Evolutionary conservation across 2,888 invertebrate species (phyloP).

Genomic region (Chalcis sispes): DNA sequence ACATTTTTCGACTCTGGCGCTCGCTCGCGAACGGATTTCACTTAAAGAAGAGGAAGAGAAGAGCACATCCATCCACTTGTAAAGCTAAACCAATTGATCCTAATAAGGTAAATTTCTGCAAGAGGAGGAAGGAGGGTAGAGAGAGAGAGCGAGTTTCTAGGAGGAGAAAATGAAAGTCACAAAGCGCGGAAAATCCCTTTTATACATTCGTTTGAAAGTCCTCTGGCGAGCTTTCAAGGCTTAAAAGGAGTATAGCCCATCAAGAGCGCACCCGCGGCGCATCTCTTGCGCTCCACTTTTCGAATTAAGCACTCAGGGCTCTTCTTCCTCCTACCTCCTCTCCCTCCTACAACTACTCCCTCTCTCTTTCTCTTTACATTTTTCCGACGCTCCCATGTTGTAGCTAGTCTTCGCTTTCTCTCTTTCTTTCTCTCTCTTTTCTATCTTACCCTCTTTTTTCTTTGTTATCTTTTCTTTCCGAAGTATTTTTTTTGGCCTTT

Average conservation of each 20-base stretch:
- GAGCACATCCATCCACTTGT: not conserved
- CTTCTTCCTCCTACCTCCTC: not conserved
- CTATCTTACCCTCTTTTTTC: not conserved
- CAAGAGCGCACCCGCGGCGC: conserved; percentile 23
- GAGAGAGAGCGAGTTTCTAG: not conserved
- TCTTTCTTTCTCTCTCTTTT: not conserved
- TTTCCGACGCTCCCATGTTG: conserved; percentile 3
- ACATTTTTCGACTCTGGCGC: not conserved
- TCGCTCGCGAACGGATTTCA: not conserved
- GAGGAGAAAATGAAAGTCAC: not conserved
- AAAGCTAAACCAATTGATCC: conserved; percentile 20
- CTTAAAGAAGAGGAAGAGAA: too few relatives aligned
- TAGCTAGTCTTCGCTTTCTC: too few relatives aligned
- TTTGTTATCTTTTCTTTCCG: too few relatives aligned
- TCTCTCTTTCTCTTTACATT: conserved; percentile 1
- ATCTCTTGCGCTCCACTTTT: conserved; percentile 41
- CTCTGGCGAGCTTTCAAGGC: conserved; percentile 31
- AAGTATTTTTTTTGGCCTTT: not conserved
- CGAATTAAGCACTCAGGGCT: conserved; percentile 44
- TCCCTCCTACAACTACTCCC: not conserved
- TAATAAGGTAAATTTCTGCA: conserved; percentile 20
- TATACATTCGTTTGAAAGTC: conserved; percentile 15
- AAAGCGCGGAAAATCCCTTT: conserved; percentile 24
- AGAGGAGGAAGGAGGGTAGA: too few relatives aligned
- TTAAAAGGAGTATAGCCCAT: conserved; percentile 40